phyloP scores from a whole-genome alignment of 2,888 invertebrate genomes.

The Gymnocheta viridis region DNA sequence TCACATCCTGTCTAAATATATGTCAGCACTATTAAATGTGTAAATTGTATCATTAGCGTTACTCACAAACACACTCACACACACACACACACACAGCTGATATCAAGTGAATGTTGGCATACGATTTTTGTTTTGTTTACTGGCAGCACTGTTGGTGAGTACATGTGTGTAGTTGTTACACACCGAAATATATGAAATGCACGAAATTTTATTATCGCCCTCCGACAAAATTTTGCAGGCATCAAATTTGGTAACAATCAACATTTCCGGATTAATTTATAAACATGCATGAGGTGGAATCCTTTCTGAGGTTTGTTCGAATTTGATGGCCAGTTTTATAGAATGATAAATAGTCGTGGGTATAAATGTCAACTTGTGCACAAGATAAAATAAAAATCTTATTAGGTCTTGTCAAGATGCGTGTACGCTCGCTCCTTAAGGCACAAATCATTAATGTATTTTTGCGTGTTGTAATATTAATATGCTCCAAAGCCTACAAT shows the following conservation, averaged over 20 bases:
- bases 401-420: background rate
- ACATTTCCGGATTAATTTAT: conserved; percentile 15
- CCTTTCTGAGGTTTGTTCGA: background rate
- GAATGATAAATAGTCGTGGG: background rate
- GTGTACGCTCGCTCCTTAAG: background rate
- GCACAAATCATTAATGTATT: background rate
- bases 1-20: conserved; percentile 56
- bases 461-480: background rate
- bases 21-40: conserved; percentile 36
- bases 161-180: background rate
- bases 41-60: conserved; percentile 30
- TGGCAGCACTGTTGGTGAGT: background rate
- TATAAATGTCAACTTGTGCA: background rate
- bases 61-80: background rate
- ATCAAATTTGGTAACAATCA: conserved; percentile 14
- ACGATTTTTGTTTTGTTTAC: background rate
- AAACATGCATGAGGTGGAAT: background rate
- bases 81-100: background rate
- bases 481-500: too few species aligned
- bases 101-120: background rate
- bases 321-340: background rate
- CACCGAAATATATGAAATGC: background rate
- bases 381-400: background rate
- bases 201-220: conserved; percentile 23
- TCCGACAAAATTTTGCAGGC: conserved; percentile 23